A percentile compares a stretch with the other conserved stretches of the same genome.
Evolutionary conservation across 2,113 vertebrate species (phyloP).

Genomic region (Pedetes capensis): DNA sequence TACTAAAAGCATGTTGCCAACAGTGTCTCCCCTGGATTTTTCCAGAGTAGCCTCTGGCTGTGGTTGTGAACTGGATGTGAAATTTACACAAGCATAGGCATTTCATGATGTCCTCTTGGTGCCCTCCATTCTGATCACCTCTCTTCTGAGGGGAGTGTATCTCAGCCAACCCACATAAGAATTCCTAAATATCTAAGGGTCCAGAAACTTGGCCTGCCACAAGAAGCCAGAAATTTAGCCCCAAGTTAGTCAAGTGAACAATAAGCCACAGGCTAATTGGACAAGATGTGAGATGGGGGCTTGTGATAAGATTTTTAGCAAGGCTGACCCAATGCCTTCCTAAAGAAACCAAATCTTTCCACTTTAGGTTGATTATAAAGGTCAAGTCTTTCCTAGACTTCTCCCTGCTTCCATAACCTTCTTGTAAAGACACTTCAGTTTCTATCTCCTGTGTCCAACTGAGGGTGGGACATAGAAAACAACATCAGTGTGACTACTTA

Average conservation of each 20-base stretch:
- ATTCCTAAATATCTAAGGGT: not conserved
- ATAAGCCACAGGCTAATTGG: not conserved
- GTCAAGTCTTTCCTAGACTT: not conserved
- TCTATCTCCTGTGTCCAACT: not conserved
- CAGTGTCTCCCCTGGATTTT: not conserved
- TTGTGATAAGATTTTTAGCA: not conserved
- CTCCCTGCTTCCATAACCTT: not conserved
- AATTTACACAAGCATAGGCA: not conserved
- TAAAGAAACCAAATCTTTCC: not conserved
- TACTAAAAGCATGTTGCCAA: not conserved
- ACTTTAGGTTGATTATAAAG: not conserved
- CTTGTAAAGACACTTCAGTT: not conserved
- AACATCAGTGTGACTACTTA: not conserved
- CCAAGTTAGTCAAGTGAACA: not conserved
- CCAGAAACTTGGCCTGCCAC: not conserved
- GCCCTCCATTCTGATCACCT: not conserved
- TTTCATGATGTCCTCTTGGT: not conserved
- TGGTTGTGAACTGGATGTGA: not conserved
- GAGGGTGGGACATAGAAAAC: not conserved
- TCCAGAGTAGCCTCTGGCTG: not conserved
- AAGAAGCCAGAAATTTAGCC: not conserved
- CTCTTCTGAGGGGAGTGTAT: not conserved
- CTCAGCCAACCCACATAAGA: not conserved
- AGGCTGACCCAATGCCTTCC: not conserved
- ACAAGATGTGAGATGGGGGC: not conserved